A percentile compares a stretch with the other conserved stretches of the same genome.
Evolutionary conservation across 2,888 invertebrate species (phyloP).

Genomic region (Mythimna ferrago): DNA sequence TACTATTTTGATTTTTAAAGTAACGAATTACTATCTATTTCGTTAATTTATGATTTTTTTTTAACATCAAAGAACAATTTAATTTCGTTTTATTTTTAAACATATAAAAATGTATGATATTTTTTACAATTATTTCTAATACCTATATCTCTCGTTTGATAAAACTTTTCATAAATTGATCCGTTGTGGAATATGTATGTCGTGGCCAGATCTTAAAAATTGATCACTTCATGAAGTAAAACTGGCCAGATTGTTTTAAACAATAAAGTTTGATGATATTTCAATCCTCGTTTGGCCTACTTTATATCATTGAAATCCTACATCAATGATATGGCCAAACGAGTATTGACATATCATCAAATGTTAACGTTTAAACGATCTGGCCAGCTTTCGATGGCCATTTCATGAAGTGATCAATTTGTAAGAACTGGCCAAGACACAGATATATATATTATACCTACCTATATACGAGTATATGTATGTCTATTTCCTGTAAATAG

Average conservation of each 20-base stretch:
- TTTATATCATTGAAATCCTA: no score
- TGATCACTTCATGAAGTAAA: no score
- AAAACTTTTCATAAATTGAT: not conserved
- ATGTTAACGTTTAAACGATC: no score
- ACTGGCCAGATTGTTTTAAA: no score
- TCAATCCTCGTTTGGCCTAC: no score
- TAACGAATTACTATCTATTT: not conserved
- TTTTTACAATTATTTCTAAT: not conserved
- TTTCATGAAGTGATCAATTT: not conserved
- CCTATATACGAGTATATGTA: not conserved
- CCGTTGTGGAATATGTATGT: not conserved
- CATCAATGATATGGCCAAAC: no score
- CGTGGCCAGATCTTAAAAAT: no score
- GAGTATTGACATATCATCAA: no score
- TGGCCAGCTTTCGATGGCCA: no score
- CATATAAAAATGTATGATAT: not conserved
- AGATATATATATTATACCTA: no score
- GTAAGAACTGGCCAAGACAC: no score
- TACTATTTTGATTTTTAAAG: not conserved
- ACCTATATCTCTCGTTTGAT: not conserved
- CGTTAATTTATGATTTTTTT: not conserved
- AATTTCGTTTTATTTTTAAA: not conserved
- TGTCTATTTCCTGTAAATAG: not conserved
- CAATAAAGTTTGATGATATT: no score
- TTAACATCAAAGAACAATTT: not conserved